These are phyloP conservation scores for Lithophane ornitopus DNA, from an alignment of 2,888 invertebrate species.

Conservation along the genomic window DNA sequence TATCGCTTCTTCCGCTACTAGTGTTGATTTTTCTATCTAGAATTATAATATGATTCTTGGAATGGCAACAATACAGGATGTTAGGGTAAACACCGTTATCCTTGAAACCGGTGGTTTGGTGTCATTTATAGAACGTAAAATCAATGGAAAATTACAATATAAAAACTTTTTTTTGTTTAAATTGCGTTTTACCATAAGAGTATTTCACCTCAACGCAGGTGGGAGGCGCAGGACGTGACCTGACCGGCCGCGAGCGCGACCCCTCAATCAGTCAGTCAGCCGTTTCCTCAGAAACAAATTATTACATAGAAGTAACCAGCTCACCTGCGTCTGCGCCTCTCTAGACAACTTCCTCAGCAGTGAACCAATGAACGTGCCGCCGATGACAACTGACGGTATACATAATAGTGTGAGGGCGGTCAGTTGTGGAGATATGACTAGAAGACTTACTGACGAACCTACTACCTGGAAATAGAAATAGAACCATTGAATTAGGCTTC, in stretches of 20 bases:
- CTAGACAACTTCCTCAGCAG: conserved; percentile 94
- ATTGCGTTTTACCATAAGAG: too few relatives aligned
- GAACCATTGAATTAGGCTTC: too few relatives aligned
- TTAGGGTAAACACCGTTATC: too few relatives aligned
- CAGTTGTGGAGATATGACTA: conserved; percentile 97
- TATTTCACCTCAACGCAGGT: too few relatives aligned
- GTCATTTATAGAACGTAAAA: too few relatives aligned
- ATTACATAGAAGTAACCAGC: background rate
- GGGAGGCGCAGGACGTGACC: too few relatives aligned
- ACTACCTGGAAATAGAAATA: conserved; percentile 79
- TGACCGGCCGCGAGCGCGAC: too few relatives aligned
- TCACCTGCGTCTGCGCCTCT: conserved; percentile 95
- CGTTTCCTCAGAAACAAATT: background rate
- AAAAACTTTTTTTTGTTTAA: too few relatives aligned
- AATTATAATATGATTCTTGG: background rate
- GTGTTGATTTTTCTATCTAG: conserved; percentile 95
- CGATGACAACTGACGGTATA: conserved; percentile 95
- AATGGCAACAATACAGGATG: too few relatives aligned
- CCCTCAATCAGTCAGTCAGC: too few relatives aligned
- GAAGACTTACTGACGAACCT: conserved; percentile 95
- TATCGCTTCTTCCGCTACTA: conserved; percentile 98
- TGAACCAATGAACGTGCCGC: conserved; percentile 96
- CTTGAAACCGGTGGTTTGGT: too few relatives aligned
- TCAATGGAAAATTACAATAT: too few relatives aligned
- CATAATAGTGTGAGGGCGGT: conserved; percentile 96